Conservation (phyloP, 2,888 invertebrate species). For the Caenorhabditis sinica region DNA sequence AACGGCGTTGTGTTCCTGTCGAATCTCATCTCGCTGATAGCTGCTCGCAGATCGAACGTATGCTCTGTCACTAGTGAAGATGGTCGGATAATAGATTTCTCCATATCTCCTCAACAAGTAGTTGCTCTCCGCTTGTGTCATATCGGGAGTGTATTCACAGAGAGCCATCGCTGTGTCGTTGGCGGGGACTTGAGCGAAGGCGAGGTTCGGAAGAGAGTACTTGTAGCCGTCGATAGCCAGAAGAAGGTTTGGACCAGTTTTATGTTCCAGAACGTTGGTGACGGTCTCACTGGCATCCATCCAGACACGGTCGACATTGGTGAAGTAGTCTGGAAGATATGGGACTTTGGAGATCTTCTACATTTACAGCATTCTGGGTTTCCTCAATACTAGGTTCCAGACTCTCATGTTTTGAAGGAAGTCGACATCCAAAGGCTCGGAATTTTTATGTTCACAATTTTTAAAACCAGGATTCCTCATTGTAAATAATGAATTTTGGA, state of each 20-base stretch:
- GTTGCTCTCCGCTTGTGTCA: slow-evolving; percentile 17
- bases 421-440: too few relatives aligned
- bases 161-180: slow-evolving; percentile 11
- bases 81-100: slow-evolving; percentile 20
- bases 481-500: too few relatives aligned
- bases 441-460: too few relatives aligned
- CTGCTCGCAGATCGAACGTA: background rate
- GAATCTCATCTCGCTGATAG: background rate
- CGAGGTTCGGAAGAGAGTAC: background rate
- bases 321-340: slow-evolving; percentile 18
- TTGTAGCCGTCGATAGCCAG: slow-evolving; percentile 2
- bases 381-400: too few relatives aligned
- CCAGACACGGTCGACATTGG: background rate
- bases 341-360: background rate
- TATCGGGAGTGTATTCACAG: slow-evolving; percentile 18
- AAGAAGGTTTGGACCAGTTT: background rate
- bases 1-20: background rate
- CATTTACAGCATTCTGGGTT: too few relatives aligned
- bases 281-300: slow-evolving; percentile 1
- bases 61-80: background rate
- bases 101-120: slow-evolving; percentile 2
- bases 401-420: too few relatives aligned
- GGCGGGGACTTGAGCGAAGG: background rate
- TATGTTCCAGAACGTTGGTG: background rate
- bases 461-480: too few relatives aligned